Conservation (phyloP, 2,888 invertebrate genomes). For the Thecocarcelia acutangulata region DNA sequence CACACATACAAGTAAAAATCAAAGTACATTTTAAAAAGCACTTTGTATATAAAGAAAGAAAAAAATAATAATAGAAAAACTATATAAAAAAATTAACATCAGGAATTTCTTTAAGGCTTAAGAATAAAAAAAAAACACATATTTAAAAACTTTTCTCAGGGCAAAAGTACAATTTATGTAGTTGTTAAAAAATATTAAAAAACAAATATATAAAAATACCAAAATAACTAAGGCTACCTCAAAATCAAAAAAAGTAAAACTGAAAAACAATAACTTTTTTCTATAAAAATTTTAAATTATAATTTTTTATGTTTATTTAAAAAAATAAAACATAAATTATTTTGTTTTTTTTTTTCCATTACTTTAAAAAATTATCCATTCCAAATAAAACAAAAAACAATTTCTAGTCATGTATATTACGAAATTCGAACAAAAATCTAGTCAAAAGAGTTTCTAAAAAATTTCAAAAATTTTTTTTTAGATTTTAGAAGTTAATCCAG, state of each 20-base stretch:
- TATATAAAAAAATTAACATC: slow-evolving; percentile 52
- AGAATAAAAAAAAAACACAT: slow-evolving; percentile 62
- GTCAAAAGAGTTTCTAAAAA: slow-evolving; percentile 41
- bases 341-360: slow-evolving; percentile 25
- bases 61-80: slow-evolving; percentile 42
- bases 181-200: slow-evolving; percentile 68
- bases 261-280: slow-evolving; percentile 62
- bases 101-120: slow-evolving; percentile 68
- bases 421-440: slow-evolving; percentile 42
- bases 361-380: slow-evolving; percentile 55
- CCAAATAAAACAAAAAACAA: slow-evolving; percentile 18
- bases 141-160: slow-evolving; percentile 79
- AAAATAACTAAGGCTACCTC: slow-evolving; percentile 71
- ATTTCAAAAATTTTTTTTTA: too few relatives aligned
- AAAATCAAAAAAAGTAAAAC: slow-evolving; percentile 67
- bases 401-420: slow-evolving; percentile 35
- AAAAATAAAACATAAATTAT: too few relatives aligned
- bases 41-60: slow-evolving; percentile 59
- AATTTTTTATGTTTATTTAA: slow-evolving; percentile 8
- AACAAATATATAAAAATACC: slow-evolving; percentile 57
- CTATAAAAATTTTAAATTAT: slow-evolving; percentile 44
- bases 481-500: too few relatives aligned
- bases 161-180: slow-evolving; percentile 81
- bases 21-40: slow-evolving; percentile 33
- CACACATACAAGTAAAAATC: background rate